Evolutionary conservation across 2,797 vertebrate species (phyloP).

Genomic region (Selene dorsalis): DNA sequence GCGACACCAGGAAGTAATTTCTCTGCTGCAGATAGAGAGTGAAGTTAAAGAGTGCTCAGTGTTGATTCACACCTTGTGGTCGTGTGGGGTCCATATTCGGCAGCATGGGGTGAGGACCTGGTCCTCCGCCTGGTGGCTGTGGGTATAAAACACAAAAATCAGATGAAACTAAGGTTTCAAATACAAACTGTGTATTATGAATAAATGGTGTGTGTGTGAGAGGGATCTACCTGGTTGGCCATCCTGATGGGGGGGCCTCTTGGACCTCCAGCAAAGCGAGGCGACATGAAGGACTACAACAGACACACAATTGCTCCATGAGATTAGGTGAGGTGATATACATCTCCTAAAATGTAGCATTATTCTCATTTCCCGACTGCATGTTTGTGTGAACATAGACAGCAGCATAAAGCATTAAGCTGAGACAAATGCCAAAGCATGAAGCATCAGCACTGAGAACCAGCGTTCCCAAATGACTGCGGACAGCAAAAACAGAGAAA

Average conservation of each 20-base stretch:
- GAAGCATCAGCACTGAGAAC: constrained; percentile 70
- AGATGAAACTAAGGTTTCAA: constrained; percentile 13
- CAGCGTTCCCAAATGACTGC: constrained; percentile 63
- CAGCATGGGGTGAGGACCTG: constrained; percentile 97
- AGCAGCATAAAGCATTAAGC: constrained; percentile 69
- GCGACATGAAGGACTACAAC: constrained; percentile 98
- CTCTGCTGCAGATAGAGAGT: background rate
- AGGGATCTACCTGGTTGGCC: constrained; percentile 94
- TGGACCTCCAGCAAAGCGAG: constrained; percentile 96
- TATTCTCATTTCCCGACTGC: constrained; percentile 1
- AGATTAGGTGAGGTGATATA: background rate
- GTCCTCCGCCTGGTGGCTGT: constrained; percentile 95
- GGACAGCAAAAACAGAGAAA: constrained; percentile 59
- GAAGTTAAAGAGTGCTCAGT: background rate
- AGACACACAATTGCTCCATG: constrained; percentile 66
- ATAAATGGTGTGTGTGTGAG: background rate
- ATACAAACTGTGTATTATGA: background rate
- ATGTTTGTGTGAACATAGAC: constrained; percentile 38
- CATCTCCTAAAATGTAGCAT: background rate
- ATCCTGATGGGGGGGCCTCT: constrained; percentile 97
- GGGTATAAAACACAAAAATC: constrained; percentile 7
- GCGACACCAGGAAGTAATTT: background rate
- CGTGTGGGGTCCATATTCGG: constrained; percentile 98
- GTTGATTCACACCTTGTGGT: constrained; percentile 90
- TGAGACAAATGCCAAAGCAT: constrained; percentile 71